Conservation (phyloP, 92 coral and sea anemone genomes). For the Porites cylindrica region DNA sequence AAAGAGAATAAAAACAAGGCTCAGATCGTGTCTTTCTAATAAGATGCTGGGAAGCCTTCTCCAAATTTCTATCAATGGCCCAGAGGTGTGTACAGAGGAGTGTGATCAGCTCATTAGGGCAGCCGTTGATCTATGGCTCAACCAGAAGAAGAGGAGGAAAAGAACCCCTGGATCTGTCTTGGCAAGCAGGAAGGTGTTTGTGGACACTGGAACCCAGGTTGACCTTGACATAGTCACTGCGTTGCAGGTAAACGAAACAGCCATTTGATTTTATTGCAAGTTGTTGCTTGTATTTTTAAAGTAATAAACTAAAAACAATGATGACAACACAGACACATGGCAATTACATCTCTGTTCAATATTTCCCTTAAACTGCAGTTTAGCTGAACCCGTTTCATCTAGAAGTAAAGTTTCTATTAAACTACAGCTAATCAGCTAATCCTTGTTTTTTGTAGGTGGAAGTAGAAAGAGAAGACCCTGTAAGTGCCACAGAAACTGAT, state of each 20-base stretch:
- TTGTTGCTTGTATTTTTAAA: not conserved
- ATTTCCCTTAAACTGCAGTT: too few relatives aligned
- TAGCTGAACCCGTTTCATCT: too few relatives aligned
- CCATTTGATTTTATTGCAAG: not conserved
- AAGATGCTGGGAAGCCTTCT: conserved; percentile 55
- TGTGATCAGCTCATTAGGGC: conserved; percentile 49
- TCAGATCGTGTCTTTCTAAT: conserved; percentile 29
- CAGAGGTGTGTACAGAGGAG: conserved; percentile 44
- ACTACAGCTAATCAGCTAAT: too few relatives aligned
- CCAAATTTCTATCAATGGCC: conserved; percentile 50
- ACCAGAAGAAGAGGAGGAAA: conserved; percentile 36
- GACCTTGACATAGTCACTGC: conserved; percentile 26
- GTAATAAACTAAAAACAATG: not conserved
- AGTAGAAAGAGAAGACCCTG: too few relatives aligned
- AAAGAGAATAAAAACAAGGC: conserved; percentile 48
- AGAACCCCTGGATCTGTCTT: conserved; percentile 32
- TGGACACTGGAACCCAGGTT: conserved; percentile 50
- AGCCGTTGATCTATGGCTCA: conserved; percentile 44
- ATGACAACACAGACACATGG: too few relatives aligned
- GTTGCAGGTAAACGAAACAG: conserved; percentile 26
- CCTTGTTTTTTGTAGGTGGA: too few relatives aligned
- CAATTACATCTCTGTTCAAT: too few relatives aligned
- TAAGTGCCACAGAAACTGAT: too few relatives aligned
- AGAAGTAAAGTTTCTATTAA: too few relatives aligned
- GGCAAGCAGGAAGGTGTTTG: conserved; percentile 46